Evolutionary conservation across 2,888 invertebrate genomes (phyloP), one percentile per base, ranked within the genome.

Genomic region (Deroplatys truncata): DNA sequence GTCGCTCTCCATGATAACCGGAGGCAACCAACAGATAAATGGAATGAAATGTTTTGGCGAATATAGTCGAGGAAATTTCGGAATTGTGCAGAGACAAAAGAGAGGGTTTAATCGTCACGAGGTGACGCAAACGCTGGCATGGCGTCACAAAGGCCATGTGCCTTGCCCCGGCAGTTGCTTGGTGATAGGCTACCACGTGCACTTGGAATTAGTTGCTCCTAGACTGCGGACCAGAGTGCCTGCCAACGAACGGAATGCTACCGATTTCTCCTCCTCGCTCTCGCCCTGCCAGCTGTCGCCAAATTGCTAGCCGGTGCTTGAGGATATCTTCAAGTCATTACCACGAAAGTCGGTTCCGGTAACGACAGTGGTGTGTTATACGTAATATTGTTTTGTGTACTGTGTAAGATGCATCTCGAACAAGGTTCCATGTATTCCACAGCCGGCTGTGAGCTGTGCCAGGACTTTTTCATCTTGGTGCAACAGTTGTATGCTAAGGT

Each of bases 401-500:
- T 87, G 82, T 83, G 87, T 82, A 83, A 83, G 20, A 87, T 87
- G 87, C 35, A 87, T 82, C n/a, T 87, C 13, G 87, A 87, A 15
- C 31, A 25, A 28, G 35, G 82, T 87, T 82, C 87, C 2, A 13
- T 83, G n/a, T 10, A 35, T 25, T n/a, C 87, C 16, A 16, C 56
- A 29, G 86, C 90, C 31, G 90, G 72, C 85, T 96, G 96, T 92
- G 96, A 96, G 93, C 95, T 96, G 92, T 95, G 97, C 93, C 96
- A 96, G 93, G 97, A 97, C 93, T 96, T 97, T 93, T 94, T 96
- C 92, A 93, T 95, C 92, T 94, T 96, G 92, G 96, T 96, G 93
- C 96, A 96, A 91, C 95, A 96, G 92, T 94, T 96, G 92, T 94
- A 96, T 93, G 94, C 95, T 94, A 95, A 95, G 96, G 96, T 96